Evolutionary conservation across 2,888 invertebrate species (phyloP).

Genomic region (Hydropsyche betteni): DNA sequence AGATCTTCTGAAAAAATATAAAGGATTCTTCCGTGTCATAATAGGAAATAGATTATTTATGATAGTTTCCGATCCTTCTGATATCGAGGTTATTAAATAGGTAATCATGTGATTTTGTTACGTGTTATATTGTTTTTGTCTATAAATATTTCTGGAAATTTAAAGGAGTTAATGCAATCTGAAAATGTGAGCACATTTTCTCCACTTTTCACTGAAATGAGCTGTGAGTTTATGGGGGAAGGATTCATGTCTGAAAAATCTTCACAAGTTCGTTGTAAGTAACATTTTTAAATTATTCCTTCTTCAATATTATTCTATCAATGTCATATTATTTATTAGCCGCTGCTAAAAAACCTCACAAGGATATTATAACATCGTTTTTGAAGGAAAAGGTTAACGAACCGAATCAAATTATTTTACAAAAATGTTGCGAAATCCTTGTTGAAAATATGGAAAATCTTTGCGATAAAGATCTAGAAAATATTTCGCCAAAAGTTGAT

Average conservation of each 20-base stretch:
- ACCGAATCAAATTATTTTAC: neutral
- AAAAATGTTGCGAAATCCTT: neutral
- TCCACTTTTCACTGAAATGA: neutral
- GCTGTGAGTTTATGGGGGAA: neutral
- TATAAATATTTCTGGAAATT: neutral
- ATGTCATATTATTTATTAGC: neutral
- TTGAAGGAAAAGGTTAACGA: neutral
- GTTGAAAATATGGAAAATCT: neutral
- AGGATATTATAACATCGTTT: neutral
- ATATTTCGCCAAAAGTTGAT: neutral
- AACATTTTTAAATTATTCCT: too few species aligned
- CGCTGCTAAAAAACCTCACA: neutral
- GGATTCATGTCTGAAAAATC: neutral
- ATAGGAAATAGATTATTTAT: constrained; percentile 1
- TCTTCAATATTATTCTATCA: too few species aligned
- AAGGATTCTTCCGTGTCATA: neutral
- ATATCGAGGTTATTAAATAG: neutral
- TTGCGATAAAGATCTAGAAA: constrained; percentile 5
- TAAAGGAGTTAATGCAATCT: neutral
- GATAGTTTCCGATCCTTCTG: neutral
- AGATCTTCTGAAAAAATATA: constrained; percentile 1
- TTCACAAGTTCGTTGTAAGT: neutral
- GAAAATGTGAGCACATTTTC: neutral
- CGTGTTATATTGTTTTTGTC: neutral
- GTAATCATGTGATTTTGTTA: too few species aligned